Base-by-base conservation (phyloP, 1,140 invertebrate genomes). In the Macrobrachium rosenbergii region DNA sequence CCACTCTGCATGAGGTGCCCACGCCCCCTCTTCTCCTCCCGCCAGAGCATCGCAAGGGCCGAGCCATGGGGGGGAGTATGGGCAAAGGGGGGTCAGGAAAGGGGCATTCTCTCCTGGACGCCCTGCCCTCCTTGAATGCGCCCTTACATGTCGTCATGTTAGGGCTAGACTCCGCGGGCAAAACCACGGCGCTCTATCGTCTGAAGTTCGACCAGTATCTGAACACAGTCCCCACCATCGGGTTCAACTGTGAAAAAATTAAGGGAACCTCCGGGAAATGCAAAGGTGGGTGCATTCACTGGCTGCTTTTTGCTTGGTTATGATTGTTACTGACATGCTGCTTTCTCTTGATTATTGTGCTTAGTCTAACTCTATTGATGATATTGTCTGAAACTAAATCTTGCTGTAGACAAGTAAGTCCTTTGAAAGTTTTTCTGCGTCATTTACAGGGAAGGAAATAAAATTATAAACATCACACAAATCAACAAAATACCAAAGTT, bases 211-310 rank as follows among this genome's bases (percentile, higher is more conserved):
- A 98, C 93, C 98, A 99, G 93, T 99, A 99, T 93, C 95, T 99
- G 82, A 98, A 98, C 92, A 98, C 98, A 10, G 97, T 98, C 80
- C 98, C 98, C n/a, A 99, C 98, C 6, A 98, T 99, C 89, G 98
- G 98, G 81, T 99, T 99, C 93, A 99, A 99, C 92, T 99, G 98
- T 92, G 98, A 99, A 93, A 98, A 98, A 93, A 96, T 99, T 83
- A 95, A 93, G 91, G 93, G 93, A 21, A 92, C 92, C n/a, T 91
- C 92, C 21, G 94, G 94, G 12, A 92, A 92, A 88, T 87, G 92
- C 93, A 43, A 94, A 94, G 93, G 95, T 94, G 90, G 94, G 85
- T 11, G 16, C 7, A 2, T 10, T 62, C 7, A 16, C 14, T 16
- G 19, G 2, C 0, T 17, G 14, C 21, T n/a, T 28, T 0, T 72